Conservation (phyloP, 2,888 invertebrate species). For the Trisateles emortualis region DNA sequence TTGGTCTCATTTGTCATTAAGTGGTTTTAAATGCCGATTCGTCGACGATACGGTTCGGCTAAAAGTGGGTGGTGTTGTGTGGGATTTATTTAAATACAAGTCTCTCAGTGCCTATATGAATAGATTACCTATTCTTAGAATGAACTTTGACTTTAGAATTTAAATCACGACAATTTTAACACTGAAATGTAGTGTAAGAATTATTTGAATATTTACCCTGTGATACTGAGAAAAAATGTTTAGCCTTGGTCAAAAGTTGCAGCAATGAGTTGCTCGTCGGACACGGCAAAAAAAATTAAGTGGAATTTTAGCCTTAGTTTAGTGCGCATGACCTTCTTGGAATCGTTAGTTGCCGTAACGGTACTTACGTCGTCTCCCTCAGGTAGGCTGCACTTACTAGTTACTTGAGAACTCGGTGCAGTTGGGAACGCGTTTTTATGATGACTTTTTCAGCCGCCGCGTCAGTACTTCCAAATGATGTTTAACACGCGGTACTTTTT, state of each 20-base stretch:
- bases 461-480: conserved; percentile 20
- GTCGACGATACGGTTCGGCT: conserved; percentile 52
- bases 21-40: conserved; percentile 72
- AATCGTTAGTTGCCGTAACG: conserved; percentile 80
- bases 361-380: conserved; percentile 68
- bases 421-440: conserved; percentile 39
- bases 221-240: conserved; percentile 33
- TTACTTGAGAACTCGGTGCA: conserved; percentile 29
- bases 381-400: conserved; percentile 66
- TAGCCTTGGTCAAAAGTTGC: conserved; percentile 51
- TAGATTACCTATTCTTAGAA: conserved; percentile 36
- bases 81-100: conserved; percentile 55
- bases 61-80: conserved; percentile 72
- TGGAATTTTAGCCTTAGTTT: conserved; percentile 75
- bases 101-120: conserved; percentile 38
- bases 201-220: conserved; percentile 10
- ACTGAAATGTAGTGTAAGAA: conserved; percentile 19
- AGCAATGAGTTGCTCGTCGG: conserved; percentile 50
- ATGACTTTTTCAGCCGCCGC: conserved; percentile 30
- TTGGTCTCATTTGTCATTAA: conserved; percentile 81
- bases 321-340: conserved; percentile 83
- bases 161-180: conserved; percentile 27
- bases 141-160: conserved; percentile 62
- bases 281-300: conserved; percentile 71
- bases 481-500: conserved; percentile 26